phyloP scores from a whole-genome alignment of 2,888 invertebrate genomes.

The Drosophila differens region DNA sequence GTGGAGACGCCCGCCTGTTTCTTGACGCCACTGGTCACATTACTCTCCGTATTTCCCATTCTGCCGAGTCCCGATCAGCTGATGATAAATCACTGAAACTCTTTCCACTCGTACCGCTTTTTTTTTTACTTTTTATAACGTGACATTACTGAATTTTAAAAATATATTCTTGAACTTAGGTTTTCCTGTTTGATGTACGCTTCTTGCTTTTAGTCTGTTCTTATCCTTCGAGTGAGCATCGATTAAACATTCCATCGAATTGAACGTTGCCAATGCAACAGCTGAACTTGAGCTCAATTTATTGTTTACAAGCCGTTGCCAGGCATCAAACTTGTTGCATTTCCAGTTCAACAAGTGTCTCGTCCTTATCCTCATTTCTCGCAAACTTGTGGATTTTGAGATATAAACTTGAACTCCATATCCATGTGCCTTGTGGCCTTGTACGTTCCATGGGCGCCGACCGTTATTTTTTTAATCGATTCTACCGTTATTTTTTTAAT shows the following conservation, averaged over 20 bases:
- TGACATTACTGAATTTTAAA: slow-evolving; percentile 52
- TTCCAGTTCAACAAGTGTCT: slow-evolving; percentile 43
- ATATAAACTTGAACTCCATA: slow-evolving; percentile 41
- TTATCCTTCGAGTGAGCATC: slow-evolving; percentile 62
- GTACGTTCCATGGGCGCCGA: background rate
- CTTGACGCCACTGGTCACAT: slow-evolving; percentile 97
- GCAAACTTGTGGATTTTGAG: slow-evolving; percentile 27
- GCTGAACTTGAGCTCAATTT: slow-evolving; percentile 73
- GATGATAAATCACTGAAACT: slow-evolving; percentile 7
- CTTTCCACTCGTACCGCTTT: slow-evolving; percentile 1
- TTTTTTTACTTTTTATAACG: slow-evolving; percentile 51
- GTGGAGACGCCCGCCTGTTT: slow-evolving; percentile 95
- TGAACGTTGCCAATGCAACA: slow-evolving; percentile 74
- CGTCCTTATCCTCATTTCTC: slow-evolving; percentile 8
- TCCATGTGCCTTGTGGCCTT: slow-evolving; percentile 28
- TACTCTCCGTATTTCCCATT: slow-evolving; percentile 94
- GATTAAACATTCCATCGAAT: slow-evolving; percentile 65
- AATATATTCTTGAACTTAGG: slow-evolving; percentile 29
- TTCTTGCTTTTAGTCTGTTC: slow-evolving; percentile 42
- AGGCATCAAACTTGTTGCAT: slow-evolving; percentile 67
- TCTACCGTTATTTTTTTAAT: background rate
- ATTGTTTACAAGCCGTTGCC: slow-evolving; percentile 66
- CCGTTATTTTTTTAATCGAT: background rate
- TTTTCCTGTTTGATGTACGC: slow-evolving; percentile 14
- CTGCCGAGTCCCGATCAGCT: background rate